Base-by-base conservation (phyloP, 2,888 invertebrate species). In the Stegana nigrithorax region DNA sequence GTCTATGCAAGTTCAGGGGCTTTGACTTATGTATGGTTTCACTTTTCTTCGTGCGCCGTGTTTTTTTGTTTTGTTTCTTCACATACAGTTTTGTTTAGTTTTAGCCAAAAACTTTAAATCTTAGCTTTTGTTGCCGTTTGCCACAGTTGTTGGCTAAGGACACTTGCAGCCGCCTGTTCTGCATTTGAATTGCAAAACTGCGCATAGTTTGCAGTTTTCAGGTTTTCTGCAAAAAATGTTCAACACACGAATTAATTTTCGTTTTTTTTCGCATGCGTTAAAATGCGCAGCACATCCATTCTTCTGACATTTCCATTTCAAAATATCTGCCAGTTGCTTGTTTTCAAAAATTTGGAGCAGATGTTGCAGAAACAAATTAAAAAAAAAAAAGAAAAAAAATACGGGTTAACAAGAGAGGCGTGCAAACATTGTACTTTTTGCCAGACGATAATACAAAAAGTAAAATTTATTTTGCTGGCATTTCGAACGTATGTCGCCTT, bases 1-100 rank as follows among this genome's bases (percentile, higher is more conserved):
- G 23, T 2, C 8, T 53, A 36, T 32, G 32, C 21, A 53, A 29
- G 53, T 36, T 53, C 32, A 53, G 21, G 47, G 53, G 53, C 32
- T 36, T 36, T 32, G 32, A 53, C 36, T 53, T 32, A n/a, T 14
- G 21, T 32, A 2, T 53, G 32, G 53, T 36, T 12, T 29, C 6
- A 29, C 14, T 26, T 50, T 25, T n/a, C 2, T 32, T 10, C 6
- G 10, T 32, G 10, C 25, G 47, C n/a, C 29, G 7, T 10, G 2
- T 53, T 2, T 14, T 51, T 51, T 27, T 17, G 6, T 51, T 27
- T 27, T 8, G 2, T 5, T 32, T 44, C 5, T 14, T 1, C 32
- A 12, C 32, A 32, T 32, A 32, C 32, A 12, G 8, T 32, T 32
- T 32, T 4, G 2, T 32, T 32, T 2, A 2, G 1, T 8, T 8